Conservation (phyloP, 2,888 invertebrate genomes). For the Hydrotaea diabolus region DNA sequence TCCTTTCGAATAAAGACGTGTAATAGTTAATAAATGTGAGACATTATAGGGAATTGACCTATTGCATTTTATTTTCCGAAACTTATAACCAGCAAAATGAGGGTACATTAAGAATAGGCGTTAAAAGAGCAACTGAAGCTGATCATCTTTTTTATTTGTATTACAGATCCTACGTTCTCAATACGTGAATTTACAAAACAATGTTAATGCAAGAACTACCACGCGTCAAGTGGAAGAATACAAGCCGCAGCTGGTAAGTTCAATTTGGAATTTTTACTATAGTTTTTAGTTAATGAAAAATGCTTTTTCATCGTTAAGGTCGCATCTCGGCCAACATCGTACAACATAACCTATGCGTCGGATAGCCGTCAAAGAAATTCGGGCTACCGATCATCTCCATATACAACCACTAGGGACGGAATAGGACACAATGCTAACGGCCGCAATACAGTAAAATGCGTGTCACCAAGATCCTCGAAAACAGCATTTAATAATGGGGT, state of each 20-base stretch:
- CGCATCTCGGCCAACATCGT: not conserved
- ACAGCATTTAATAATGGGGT: too few species aligned
- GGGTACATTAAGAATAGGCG: not conserved
- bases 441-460: not conserved
- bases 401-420: too few species aligned
- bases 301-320: not conserved
- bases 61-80: not conserved
- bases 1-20: too few species aligned
- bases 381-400: too few species aligned
- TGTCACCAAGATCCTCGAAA: not conserved
- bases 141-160: not conserved
- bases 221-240: not conserved
- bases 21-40: not conserved
- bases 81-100: conserved; percentile 2
- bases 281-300: not conserved
- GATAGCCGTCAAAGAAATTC: not conserved
- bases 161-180: conserved; percentile 56
- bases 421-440: too few species aligned
- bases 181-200: conserved; percentile 36
- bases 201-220: not conserved
- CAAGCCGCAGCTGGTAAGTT: not conserved
- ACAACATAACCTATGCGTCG: not conserved
- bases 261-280: conserved; percentile 13
- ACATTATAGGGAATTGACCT: too few species aligned
- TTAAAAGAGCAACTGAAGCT: not conserved